Conservation (phyloP, 2,888 invertebrate species). For the Micoletzkya japonica region DNA sequence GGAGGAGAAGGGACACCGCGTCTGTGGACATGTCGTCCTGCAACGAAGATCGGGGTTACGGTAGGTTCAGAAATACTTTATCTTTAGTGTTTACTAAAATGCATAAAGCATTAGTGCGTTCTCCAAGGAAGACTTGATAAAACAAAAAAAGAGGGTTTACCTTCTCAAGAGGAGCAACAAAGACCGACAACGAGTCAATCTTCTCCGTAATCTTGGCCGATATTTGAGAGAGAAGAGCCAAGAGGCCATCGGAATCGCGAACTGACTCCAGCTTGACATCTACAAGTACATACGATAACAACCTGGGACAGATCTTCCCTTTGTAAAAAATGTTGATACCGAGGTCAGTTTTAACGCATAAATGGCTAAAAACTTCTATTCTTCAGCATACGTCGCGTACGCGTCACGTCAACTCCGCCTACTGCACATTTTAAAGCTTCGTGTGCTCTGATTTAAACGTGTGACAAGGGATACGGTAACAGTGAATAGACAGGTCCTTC, state of each 20-base stretch:
- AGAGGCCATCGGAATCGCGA: slow-evolving; percentile 2
- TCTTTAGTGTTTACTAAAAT: not conserved
- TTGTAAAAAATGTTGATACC: too few species aligned
- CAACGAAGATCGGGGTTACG: too few species aligned
- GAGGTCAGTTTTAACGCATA: too few species aligned
- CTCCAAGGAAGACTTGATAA: not conserved
- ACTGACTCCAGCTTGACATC: slow-evolving; percentile 1
- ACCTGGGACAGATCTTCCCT: too few species aligned
- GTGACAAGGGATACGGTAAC: too few species aligned
- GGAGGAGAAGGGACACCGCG: slow-evolving; percentile 31
- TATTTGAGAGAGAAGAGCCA: slow-evolving; percentile 1
- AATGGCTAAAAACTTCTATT: too few species aligned
- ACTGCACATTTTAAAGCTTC: too few species aligned
- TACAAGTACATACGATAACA: not conserved
- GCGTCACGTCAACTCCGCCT: too few species aligned
- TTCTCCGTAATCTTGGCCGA: slow-evolving; percentile 10
- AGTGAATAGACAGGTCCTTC: not conserved
- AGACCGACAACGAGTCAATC: not conserved
- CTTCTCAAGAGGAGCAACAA: slow-evolving; percentile 25
- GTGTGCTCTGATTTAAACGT: too few species aligned
- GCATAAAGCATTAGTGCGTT: not conserved
- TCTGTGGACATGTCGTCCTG: slow-evolving; percentile 22
- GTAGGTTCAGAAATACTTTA: too few species aligned
- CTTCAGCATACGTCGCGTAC: too few species aligned
- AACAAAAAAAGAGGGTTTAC: not conserved